These are phyloP conservation scores for Cotesia glomerata DNA, from an alignment of 1,140 invertebrate genomes.

Conservation along the genomic window DNA sequence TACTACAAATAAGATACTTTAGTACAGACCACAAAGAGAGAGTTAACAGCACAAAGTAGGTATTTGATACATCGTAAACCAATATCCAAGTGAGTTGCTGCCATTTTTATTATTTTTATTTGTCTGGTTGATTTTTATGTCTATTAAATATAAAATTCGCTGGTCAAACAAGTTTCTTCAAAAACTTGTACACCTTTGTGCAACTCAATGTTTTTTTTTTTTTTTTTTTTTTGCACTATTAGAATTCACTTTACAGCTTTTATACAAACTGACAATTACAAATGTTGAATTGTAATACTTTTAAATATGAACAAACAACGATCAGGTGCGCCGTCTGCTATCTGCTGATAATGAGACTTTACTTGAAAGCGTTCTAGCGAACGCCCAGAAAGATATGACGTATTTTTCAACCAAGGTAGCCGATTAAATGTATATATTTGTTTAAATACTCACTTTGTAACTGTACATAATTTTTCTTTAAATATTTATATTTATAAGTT, in stretches of 20 bases:
- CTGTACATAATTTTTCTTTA: background rate
- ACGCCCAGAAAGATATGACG: conserved; percentile 10
- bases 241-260: background rate
- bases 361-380: conserved; percentile 3
- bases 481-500: background rate
- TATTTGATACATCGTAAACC: conserved; percentile 84
- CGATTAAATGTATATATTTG: background rate
- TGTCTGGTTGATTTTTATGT: background rate
- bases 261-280: conserved; percentile 18
- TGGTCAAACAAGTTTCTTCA: background rate
- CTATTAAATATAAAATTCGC: background rate
- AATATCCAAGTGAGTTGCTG: conserved; percentile 67
- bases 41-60: conserved; percentile 81
- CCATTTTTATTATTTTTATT: conserved; percentile 58
- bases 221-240: background rate
- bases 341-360: conserved; percentile 25
- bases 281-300: background rate
- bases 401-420: background rate
- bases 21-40: conserved; percentile 84
- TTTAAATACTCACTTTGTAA: background rate
- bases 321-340: conserved; percentile 27
- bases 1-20: conserved; percentile 12
- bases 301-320: background rate
- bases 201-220: background rate
- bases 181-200: background rate